Evolutionary conservation across 1,140 invertebrate species (phyloP).

Genomic region (Lordiphosa collinella): DNA sequence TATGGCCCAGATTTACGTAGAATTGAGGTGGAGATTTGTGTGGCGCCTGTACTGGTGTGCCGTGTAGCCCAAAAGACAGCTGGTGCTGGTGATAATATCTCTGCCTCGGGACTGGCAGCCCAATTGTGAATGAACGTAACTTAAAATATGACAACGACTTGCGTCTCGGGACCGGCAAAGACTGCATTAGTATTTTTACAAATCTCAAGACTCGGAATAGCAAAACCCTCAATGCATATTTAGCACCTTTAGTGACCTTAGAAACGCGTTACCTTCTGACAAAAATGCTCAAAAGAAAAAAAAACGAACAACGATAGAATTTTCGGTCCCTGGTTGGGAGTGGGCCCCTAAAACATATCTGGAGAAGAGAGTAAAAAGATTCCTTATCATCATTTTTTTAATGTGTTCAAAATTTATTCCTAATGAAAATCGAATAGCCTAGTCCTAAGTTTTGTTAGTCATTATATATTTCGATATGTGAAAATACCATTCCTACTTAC

Average conservation of each 20-base stretch:
- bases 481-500: conserved; percentile 58
- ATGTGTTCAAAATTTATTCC: conserved; percentile 60
- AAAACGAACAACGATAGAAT: conserved; percentile 49
- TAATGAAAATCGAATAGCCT: conserved; percentile 41
- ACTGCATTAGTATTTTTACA: conserved; percentile 56
- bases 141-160: conserved; percentile 1
- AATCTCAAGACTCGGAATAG: conserved; percentile 44
- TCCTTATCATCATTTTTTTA: conserved; percentile 6
- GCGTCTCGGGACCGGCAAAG: conserved; percentile 31
- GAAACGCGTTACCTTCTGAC: conserved; percentile 70
- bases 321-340: conserved; percentile 27
- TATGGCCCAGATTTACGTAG: conserved; percentile 64
- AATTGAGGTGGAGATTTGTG: conserved; percentile 85
- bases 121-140: conserved; percentile 81
- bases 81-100: conserved; percentile 94
- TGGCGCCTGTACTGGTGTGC: conserved; percentile 92
- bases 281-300: conserved; percentile 31
- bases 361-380: not conserved
- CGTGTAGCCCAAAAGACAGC: conserved; percentile 90
- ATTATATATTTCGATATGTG: conserved; percentile 34
- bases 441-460: conserved; percentile 56
- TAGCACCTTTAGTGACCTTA: conserved; percentile 75
- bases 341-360: conserved; percentile 7
- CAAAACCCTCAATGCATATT: conserved; percentile 46
- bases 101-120: conserved; percentile 89